phyloP scores from a whole-genome alignment of 2,113 vertebrate species.

The Tetraodon nigroviridis region DNA sequence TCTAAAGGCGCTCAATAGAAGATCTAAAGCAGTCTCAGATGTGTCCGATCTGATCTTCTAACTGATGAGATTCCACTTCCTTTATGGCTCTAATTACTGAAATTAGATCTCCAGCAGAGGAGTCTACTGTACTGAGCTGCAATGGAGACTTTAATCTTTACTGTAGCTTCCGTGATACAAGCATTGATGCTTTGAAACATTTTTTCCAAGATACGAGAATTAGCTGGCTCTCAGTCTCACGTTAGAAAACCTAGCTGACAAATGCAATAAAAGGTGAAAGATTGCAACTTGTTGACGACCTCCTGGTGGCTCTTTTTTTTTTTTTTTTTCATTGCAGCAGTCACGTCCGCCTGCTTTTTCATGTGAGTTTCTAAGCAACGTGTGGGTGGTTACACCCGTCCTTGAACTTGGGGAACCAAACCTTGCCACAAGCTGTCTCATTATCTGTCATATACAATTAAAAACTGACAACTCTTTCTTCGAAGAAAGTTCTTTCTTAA shows the following conservation, averaged over 20 bases:
- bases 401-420: constrained; percentile 42
- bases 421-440: constrained; percentile 49
- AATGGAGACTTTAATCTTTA: constrained; percentile 24
- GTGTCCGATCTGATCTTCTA: constrained; percentile 50
- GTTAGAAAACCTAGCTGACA: not conserved
- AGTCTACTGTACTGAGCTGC: constrained; percentile 21
- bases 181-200: constrained; percentile 6
- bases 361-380: not conserved
- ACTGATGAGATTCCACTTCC: constrained; percentile 43
- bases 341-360: not conserved
- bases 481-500: constrained; percentile 37
- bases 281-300: not conserved
- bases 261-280: not conserved
- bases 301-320: not conserved
- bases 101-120: constrained; percentile 50
- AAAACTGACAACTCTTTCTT: constrained; percentile 26
- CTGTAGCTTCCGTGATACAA: constrained; percentile 4
- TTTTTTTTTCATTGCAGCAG: no score
- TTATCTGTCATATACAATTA: constrained; percentile 57
- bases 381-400: constrained; percentile 8
- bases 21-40: constrained; percentile 54
- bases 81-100: constrained; percentile 58
- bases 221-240: not conserved
- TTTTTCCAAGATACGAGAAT: not conserved
- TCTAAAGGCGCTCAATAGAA: constrained; percentile 44